Evolutionary conservation across 2,797 vertebrate genomes (phyloP).

Genomic region (Enteromius viviparus): DNA sequence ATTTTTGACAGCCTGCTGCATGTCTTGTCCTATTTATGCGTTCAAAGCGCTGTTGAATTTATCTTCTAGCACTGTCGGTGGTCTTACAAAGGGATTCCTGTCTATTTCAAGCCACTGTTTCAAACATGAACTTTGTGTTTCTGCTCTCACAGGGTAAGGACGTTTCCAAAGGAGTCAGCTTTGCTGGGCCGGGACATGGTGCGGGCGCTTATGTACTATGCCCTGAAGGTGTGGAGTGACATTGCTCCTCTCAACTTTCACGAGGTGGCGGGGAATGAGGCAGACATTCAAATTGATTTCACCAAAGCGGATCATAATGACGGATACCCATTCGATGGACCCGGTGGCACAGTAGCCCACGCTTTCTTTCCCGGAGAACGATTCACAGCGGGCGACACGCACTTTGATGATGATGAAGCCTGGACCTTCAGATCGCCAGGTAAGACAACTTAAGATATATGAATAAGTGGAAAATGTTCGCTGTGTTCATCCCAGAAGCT

Average conservation of each 20-base stretch:
- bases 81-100: neutral
- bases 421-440: conserved; percentile 97
- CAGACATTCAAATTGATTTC: conserved; percentile 98
- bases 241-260: conserved; percentile 92
- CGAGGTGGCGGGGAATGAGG: conserved; percentile 89
- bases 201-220: conserved; percentile 94
- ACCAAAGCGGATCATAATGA: conserved; percentile 89
- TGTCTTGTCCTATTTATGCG: neutral
- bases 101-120: conserved; percentile 26
- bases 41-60: neutral
- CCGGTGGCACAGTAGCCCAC: conserved; percentile 92
- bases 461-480: neutral
- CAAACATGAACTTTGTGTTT: conserved; percentile 8
- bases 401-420: conserved; percentile 94
- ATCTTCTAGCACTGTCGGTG: neutral
- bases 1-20: neutral
- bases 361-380: conserved; percentile 93
- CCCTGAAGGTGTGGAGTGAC: conserved; percentile 96
- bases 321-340: conserved; percentile 92
- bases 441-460: conserved; percentile 66
- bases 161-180: conserved; percentile 88
- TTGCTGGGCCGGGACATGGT: conserved; percentile 89
- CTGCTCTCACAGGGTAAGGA: conserved; percentile 82
- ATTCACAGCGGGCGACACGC: conserved; percentile 86
- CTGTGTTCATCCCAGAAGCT: neutral